Base-by-base conservation (phyloP, 2,113 vertebrate species). In the Antechinus flavipes region DNA sequence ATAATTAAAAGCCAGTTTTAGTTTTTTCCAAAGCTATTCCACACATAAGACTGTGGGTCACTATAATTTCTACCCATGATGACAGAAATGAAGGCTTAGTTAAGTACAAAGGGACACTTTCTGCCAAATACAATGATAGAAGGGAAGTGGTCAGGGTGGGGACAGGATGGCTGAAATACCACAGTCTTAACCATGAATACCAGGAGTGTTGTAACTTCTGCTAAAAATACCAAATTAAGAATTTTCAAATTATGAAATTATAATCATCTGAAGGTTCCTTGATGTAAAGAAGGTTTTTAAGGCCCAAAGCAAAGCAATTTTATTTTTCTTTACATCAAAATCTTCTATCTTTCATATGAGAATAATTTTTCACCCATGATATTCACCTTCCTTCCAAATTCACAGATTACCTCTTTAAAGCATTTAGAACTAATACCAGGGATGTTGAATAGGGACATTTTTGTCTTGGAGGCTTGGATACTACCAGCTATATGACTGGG, bases 1-100 rank as follows among this genome's bases (percentile, higher is more conserved):
- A 98, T 96, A 98, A 98, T 98, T 98, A 98, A 95, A 98, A 97
- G 93, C 93, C 94, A 96, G 95, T 96, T 97, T 98, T 97, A 94
- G 96, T 97, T 97, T 93, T 95, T 89, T 94, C 95, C 94, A 95
- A 92, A 89, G 49, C 54, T 97, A 92, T 91, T 97, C 92, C 93
- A 97, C 93, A 97, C 90, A 96, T 93, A 96, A 93, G 97, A 89
- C 92, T 98, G 96, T 96, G 97, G 97, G 96, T 96, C 94, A 96
- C 96, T 96, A 76, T 98, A 97, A 98, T 98, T 98, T 96, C 96
- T 97, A 98, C 96, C 96, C 92, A 92, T 1, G 93, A 93, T 96
- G 96, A 97, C 97, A 96, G 97, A 97, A 98, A 98, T 98, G 97
- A 98, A 97, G 93, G 95, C 93, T 93, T 98, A 95, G 97, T 95